Base-by-base conservation (phyloP, 2,888 invertebrate genomes). In the Malachius bipustulatus region DNA sequence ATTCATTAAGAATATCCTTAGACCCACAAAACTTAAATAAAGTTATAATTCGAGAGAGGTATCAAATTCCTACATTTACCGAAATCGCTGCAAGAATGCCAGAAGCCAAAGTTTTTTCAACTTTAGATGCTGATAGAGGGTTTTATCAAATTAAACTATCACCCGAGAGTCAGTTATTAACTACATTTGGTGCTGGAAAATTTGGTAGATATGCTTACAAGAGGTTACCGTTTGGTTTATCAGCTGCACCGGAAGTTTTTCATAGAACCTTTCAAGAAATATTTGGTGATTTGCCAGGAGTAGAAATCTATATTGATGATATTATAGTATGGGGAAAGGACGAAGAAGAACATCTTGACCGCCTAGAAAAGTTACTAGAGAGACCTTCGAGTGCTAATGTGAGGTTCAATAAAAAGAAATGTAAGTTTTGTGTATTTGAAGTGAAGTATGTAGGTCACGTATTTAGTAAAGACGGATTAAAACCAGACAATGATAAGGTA, bases 251-350 rank as follows among this genome's bases (percentile, higher is more conserved):
- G 16, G 36, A 38, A 15, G 13, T 36, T 30, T 37, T 38, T 29
- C 36, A 38, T 26, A 28, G 19, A 14, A 10, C 11, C 13, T 30
- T 3, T 4, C 4, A 6, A 8, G 13, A 29, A 14, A 14, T n/a
- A n/a, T 35, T 32, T 30, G 11, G 14, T 3, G 35, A 4, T 4
- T 11, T 35, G 28, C 13, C 14, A 13, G 26, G 27, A 9, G 16
- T 48, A 13, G 32, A 40, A 28, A 43, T 50, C 12, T 51, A 51
- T 36, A 42, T 51, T 35, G 51, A 50, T 32, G 48, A 50, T n/a
- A 19, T 19, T 19, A 8, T 19, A 19, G 24, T 19, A 19, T 19
- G n/a, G 6, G 24, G 6, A 19, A n/a, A n/a, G 6, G n/a, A n/a
- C 24, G 24, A 19, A 19, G 24, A 19, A 19, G 24, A 19, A 19